Percentiles rank a stretch among this genome's conserved stretches.
Conservation (phyloP, 2,113 vertebrate species). For the Petaurus breviceps region DNA sequence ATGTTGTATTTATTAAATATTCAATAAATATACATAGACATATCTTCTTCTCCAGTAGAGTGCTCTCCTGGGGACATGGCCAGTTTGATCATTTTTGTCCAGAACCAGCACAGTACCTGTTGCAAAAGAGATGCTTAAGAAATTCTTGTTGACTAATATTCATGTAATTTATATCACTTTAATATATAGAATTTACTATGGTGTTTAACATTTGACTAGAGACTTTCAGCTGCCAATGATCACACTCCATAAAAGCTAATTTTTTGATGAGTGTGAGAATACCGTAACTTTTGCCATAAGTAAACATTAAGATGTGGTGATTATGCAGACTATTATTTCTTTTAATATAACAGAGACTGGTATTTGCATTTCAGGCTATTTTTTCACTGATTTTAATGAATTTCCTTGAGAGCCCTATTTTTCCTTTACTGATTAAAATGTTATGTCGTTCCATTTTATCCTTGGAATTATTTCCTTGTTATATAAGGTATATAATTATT, state of each 20-base stretch:
- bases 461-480: slow-evolving; percentile 61
- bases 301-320: slow-evolving; percentile 55
- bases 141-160: background rate
- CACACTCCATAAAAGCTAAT: background rate
- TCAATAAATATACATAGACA: background rate
- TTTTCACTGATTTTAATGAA: slow-evolving; percentile 63
- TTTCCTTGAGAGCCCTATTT: slow-evolving; percentile 64
- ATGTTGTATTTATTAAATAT: background rate
- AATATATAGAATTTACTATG: background rate
- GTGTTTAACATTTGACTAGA: slow-evolving; percentile 33
- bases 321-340: slow-evolving; percentile 34
- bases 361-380: slow-evolving; percentile 70
- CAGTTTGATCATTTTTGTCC: slow-evolving; percentile 27
- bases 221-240: slow-evolving; percentile 25
- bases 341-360: slow-evolving; percentile 68
- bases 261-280: slow-evolving; percentile 65
- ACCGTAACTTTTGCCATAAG: slow-evolving; percentile 31
- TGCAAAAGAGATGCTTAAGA: background rate
- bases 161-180: background rate
- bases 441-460: slow-evolving; percentile 61
- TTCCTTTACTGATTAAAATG: slow-evolving; percentile 66
- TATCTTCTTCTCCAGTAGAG: background rate
- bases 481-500: slow-evolving; percentile 44
- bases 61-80: background rate
- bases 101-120: background rate